Base-by-base conservation (phyloP, 2,797 vertebrate species). In the Manis javanica region DNA sequence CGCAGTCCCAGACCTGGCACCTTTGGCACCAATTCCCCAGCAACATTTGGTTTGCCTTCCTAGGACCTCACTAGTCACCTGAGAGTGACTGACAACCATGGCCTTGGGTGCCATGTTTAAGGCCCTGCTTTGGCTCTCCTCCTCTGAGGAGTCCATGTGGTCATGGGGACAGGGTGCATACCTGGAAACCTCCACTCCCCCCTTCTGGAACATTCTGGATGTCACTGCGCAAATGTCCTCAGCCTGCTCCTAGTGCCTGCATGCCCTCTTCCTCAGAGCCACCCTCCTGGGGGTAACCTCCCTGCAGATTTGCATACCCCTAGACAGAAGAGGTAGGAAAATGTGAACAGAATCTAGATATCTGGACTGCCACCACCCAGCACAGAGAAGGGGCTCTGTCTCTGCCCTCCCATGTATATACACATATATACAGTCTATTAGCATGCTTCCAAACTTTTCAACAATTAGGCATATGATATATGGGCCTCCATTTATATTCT, bases 381-480 rank as follows among this genome's bases (percentile, higher is more conserved):
- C 61, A 96, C 59, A 69, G 55, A 83, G 34, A 69, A 68, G 18
- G n/a, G 37, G 26, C 3, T 87, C 46, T 72, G 72, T 5, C 23
- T 71, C 29, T 74, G 46, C 9, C 19, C 15, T 24, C n/a, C n/a
- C 6, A 46, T n/a, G 24, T 18, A 55, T 1, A 26, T 4, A 23
- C 4, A 37, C 8, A 49, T 23, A 59, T 7, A 61, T 26, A 29
- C 3, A 85, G 11, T 59, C 23, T 53, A 24, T 84, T 85, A 88
- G 55, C 34, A 53, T 83, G 49, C 87, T 75, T 82, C 94, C 53
- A 88, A 94, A 88, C 78, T 85, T 88, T 86, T 75, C 75, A 95
- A 34, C 86, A 82, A 68, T 79, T 91, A 94, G 51, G 72, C 39
- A 79, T 51, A 82, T 64, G 34, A 16, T 82, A 69, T 23, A 87